Base-by-base conservation (phyloP, 1,140 invertebrate genomes). In the Drosophila ficusphila region DNA sequence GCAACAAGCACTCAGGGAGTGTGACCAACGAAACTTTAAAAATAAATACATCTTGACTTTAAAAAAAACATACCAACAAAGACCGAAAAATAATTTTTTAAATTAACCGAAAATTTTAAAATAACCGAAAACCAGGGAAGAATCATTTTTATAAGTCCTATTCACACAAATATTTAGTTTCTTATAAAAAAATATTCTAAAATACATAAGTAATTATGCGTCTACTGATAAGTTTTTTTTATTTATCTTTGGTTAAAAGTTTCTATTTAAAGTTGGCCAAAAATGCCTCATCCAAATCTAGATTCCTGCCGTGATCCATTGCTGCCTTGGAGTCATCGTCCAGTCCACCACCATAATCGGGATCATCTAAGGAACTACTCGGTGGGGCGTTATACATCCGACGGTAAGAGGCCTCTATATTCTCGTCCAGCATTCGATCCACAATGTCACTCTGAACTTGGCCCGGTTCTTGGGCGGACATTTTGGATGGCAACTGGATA, bases 311-410 rank as follows among this genome's bases (percentile, higher is more conserved):
- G 29, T 75, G 52, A 48, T 88, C 64, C 41, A 90, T 23, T 0
- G 73, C 89, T 29, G 81, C 42, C 21, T 90, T 90, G 4, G 89
- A 82, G 46, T 90, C 89, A 48, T 90, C 89, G 52, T 90, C 89
- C 6, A 90, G 51, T 3, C 76, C 76, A 25, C 65, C 49, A 12
- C 76, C 85, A 29, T 79, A 75, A 1, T 60, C 77, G 1, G 48
- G 60, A 11, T 76, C 38, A 4, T 74, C 74, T 0, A 29, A 16
- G 9, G 47, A 78, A 5, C 49, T 54, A 4, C 68, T 48, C 3
- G 52, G 25, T n/a, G 79, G 12, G 7, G 64, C 56, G n/a, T 76
- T 79, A 23, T 83, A 79, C 89, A 90, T 90, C 44, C 71, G 54
- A 0, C 85, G 85, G 38, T 79, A 88, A 0, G 90, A 91, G 2